phyloP scores from a whole-genome alignment of 2,113 vertebrate genomes.

The Apodemus speciosus region DNA sequence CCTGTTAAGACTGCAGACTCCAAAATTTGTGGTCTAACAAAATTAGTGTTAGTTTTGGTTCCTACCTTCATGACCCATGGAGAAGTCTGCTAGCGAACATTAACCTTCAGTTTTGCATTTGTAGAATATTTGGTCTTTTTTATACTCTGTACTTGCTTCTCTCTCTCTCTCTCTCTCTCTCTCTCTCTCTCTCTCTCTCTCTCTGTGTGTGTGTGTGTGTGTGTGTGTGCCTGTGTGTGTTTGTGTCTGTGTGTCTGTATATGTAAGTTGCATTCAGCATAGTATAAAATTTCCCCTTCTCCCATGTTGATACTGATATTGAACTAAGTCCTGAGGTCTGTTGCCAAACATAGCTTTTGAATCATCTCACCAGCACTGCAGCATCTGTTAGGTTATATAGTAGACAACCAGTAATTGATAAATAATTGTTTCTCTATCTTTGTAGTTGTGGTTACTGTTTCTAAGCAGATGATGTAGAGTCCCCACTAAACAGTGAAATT shows the following conservation, averaged over 20 bases:
- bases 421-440: not conserved
- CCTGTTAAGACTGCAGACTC: not conserved
- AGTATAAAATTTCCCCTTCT: not conserved
- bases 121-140: not conserved
- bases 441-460: not conserved
- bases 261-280: not conserved
- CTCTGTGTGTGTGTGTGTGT: not conserved
- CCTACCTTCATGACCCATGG: not conserved
- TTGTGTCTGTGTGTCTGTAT: not conserved
- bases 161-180: too few relatives aligned
- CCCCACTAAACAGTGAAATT: not conserved
- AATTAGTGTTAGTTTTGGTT: not conserved
- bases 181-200: not conserved
- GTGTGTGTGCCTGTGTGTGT: not conserved
- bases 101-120: not conserved
- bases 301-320: too few relatives aligned
- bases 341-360: not conserved
- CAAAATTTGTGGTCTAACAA: not conserved
- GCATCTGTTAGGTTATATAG: not conserved
- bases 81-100: not conserved
- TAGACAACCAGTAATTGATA: not conserved
- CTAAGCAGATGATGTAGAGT: conserved; percentile 17
- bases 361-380: not conserved
- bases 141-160: too few relatives aligned
- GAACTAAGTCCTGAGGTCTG: not conserved